These are phyloP conservation scores for Dendrophyllia cribrosa DNA, from an alignment of 64 coral and sea anemone species.

Conservation along the genomic window DNA sequence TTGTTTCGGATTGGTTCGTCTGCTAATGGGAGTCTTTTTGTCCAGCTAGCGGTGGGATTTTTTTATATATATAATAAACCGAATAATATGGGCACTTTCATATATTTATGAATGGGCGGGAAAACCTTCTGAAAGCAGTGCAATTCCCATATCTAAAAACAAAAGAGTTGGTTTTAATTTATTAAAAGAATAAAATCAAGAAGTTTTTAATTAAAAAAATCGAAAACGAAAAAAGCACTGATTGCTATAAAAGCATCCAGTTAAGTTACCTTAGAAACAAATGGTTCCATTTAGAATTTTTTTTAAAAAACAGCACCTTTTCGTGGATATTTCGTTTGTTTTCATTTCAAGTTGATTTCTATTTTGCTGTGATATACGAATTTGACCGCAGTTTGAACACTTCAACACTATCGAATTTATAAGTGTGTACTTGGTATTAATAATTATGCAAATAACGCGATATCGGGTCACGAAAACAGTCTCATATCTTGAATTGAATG, in stretches of 20 bases:
- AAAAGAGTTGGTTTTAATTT: not conserved
- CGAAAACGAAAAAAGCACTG: not conserved
- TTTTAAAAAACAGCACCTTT: not conserved
- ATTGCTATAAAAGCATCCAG: not conserved
- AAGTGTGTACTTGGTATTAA: not conserved
- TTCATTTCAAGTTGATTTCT: slow-evolving; percentile 8
- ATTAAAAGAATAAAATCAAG: slow-evolving; percentile 8
- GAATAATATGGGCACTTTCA: too few relatives aligned
- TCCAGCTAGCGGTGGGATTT: too few relatives aligned
- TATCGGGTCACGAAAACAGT: not conserved
- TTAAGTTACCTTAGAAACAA: not conserved
- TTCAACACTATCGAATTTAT: not conserved
- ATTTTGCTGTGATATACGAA: slow-evolving; percentile 6
- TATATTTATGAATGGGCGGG: not conserved
- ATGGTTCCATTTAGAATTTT: not conserved
- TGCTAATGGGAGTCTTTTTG: too few relatives aligned
- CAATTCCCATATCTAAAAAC: slow-evolving; percentile 25
- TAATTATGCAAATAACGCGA: not conserved
- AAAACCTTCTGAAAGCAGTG: not conserved
- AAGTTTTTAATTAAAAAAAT: slow-evolving; percentile 5
- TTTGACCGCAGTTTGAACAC: not conserved
- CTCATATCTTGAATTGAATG: not conserved
- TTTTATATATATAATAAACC: too few relatives aligned
- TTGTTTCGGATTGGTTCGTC: too few relatives aligned
- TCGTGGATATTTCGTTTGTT: not conserved